A percentile compares a stretch with the other conserved stretches of the same genome.
These are phyloP conservation scores for Odocoileus hemionus DNA, from an alignment of 2,113 vertebrate genomes.

Conservation along the genomic window DNA sequence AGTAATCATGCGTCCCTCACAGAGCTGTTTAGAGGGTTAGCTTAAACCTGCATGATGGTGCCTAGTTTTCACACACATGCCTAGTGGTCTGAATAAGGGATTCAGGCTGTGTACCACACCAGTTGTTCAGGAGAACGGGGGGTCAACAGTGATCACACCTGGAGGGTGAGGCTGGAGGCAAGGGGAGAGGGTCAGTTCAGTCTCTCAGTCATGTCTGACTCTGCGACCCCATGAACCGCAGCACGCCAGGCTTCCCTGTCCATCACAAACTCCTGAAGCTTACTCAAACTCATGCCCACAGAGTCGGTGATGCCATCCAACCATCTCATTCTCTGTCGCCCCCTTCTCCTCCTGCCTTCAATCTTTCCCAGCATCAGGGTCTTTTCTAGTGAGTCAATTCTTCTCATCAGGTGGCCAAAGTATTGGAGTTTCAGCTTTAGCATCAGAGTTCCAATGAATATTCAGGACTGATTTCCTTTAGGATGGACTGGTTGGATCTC, in stretches of 20 bases:
- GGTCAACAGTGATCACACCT: not conserved
- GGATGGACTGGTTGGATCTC: not conserved
- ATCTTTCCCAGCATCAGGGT: not conserved
- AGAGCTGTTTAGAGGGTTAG: not conserved
- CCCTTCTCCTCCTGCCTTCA: not conserved
- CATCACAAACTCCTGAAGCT: not conserved
- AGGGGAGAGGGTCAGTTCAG: not conserved
- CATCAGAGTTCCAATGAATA: not conserved
- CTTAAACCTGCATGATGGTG: not conserved
- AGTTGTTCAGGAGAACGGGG: not conserved
- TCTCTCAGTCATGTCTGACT: not conserved
- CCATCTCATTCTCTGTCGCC: not conserved
- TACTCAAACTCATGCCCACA: not conserved
- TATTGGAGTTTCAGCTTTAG: not conserved
- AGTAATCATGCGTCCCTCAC: not conserved
- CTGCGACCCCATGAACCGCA: not conserved
- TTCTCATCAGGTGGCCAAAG: not conserved
- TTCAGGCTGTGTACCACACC: not conserved
- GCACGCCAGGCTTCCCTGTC: not conserved
- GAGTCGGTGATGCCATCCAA: not conserved
- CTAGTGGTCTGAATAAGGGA: no score
- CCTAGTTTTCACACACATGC: not conserved
- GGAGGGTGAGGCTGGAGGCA: not conserved
- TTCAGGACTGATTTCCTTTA: not conserved
- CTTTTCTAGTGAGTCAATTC: not conserved